Evolutionary conservation across 1,140 invertebrate genomes (phyloP).

Genomic region (Leptopilina clavipes): DNA sequence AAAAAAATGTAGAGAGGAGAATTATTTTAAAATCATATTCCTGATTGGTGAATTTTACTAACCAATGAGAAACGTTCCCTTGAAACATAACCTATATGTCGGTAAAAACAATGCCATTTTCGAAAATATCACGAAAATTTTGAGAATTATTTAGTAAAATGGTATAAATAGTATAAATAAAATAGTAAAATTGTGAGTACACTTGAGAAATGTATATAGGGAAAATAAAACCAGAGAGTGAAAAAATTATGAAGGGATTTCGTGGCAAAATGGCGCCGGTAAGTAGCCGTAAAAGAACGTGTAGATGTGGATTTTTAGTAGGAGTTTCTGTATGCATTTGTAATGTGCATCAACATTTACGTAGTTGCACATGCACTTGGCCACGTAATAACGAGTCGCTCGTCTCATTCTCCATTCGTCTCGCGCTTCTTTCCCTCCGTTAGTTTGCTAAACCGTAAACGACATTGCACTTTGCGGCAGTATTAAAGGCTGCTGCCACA

Average conservation of each 20-base stretch:
- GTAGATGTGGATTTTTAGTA: background rate
- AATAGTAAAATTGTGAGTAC: too few relatives aligned
- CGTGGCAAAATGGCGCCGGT: slow-evolving; percentile 29
- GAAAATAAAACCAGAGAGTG: background rate
- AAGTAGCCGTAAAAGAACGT: slow-evolving; percentile 12
- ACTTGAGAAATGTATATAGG: too few relatives aligned
- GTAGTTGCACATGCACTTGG: slow-evolving; percentile 35
- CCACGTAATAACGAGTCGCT: slow-evolving; percentile 56
- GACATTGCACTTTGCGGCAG: slow-evolving; percentile 60
- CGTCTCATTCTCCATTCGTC: slow-evolving; percentile 59
- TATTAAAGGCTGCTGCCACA: slow-evolving; percentile 62
- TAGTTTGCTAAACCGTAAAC: slow-evolving; percentile 62
- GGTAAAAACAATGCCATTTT: too few relatives aligned
- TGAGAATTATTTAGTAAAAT: too few relatives aligned
- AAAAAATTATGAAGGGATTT: background rate
- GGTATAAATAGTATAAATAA: too few relatives aligned
- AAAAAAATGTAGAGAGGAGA: too few relatives aligned
- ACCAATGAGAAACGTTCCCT: too few relatives aligned
- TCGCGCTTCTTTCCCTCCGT: slow-evolving; percentile 56
- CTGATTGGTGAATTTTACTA: too few relatives aligned
- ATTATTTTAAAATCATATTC: too few relatives aligned
- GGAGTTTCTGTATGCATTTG: slow-evolving; percentile 23
- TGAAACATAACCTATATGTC: too few relatives aligned
- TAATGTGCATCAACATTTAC: slow-evolving; percentile 15
- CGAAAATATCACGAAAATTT: too few relatives aligned